Conservation (phyloP, 64 coral and sea anemone genomes). For the Montipora efflorescens region DNA sequence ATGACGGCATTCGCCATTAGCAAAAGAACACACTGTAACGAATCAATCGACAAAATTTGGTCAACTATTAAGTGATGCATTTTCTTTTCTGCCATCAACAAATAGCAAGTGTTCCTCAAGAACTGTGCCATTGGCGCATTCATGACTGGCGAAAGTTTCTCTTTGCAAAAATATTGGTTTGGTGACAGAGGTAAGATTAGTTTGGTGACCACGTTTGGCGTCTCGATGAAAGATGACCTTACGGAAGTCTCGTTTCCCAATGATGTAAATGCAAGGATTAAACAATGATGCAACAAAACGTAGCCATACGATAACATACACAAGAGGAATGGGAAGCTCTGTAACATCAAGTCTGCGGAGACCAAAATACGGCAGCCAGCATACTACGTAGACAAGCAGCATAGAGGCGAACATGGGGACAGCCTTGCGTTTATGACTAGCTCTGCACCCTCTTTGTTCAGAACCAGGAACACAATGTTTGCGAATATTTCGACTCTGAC, state of each 20-base stretch:
- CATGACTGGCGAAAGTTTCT: neutral
- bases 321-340: constrained; percentile 21
- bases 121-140: neutral
- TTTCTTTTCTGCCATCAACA: neutral
- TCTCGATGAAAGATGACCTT: neutral
- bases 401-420: constrained; percentile 72
- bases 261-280: constrained; percentile 77
- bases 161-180: neutral
- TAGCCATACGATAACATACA: constrained; percentile 55
- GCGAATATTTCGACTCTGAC: constrained; percentile 66
- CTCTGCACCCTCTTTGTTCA: neutral
- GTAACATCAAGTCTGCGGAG: constrained; percentile 17
- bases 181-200: neutral
- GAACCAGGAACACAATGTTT: constrained; percentile 44
- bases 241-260: constrained; percentile 86
- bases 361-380: constrained; percentile 79
- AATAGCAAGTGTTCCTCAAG: neutral
- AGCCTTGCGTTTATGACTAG: constrained; percentile 57
- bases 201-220: neutral
- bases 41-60: no score
- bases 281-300: constrained; percentile 75
- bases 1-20: no score
- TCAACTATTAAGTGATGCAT: neutral
- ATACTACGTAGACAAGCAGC: constrained; percentile 52
- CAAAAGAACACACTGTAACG: no score